Evolutionary conservation across 2,888 invertebrate species (phyloP), one percentile per base, ranked within the genome.

Genomic region (Meta bourneti): DNA sequence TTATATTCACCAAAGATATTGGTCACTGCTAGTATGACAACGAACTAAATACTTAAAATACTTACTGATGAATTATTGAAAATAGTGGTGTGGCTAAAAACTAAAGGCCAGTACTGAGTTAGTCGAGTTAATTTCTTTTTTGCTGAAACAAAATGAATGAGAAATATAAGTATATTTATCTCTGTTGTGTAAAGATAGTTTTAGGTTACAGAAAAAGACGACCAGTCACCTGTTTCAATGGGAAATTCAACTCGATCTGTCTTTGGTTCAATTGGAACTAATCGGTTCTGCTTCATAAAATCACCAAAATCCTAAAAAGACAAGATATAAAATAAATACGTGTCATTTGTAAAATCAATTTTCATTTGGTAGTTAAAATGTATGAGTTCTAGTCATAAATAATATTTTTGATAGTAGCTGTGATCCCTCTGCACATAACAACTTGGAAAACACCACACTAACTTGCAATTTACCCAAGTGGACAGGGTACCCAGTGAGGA

Each of bases 21-120:
- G 34, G 34, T 34, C 1, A 34, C 34, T 34, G 4, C 34, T 2
- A 34, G 34, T 34, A 34, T 4, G 4, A 34, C 34, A 34, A 34
- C 4, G 34, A 34, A 4, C 1, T 34, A 34, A 34, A 34, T 34
- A n/a, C n/a, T n/a, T n/a, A 61, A 61, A 61, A 51, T 51, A 84
- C 84, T 84, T 84, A 84, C 84, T 11, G 84, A 54, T 48, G 84
- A n/a, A 75, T 84, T 95, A 94, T 98, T 98, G 94, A 97, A 98
- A 94, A 98, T 97, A 54, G 98, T 96, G 0, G 98, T 98, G 6
- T 97, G 97, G 48, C 97, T 97, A 93, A 98, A 97, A 0, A 98
- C 98, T 93, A 98, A 94, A 0, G 96, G 96, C 96, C 96, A 96
- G 95, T 98, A 98, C 87, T 97, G 97, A 0, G 98, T 97, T 94